A percentile compares a stretch with the other conserved stretches of the same genome.
Evolutionary conservation across 2,888 invertebrate genomes (phyloP).

Genomic region (Clostera curtula): DNA sequence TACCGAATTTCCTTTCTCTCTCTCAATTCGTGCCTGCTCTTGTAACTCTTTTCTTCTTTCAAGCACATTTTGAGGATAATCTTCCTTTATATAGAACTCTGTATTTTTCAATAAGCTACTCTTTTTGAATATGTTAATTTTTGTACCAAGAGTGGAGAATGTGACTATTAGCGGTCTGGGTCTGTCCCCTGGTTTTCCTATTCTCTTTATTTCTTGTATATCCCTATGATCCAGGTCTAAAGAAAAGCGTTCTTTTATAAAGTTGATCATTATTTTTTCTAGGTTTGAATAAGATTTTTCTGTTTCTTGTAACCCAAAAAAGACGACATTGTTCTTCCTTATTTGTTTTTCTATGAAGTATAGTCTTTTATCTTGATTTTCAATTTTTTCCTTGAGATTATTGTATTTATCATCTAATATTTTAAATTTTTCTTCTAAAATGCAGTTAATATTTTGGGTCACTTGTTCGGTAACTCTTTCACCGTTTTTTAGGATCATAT

Average conservation of each 20-base stretch:
- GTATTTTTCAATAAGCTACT: not conserved
- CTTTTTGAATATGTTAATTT: not conserved
- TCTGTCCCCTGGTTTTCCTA: not conserved
- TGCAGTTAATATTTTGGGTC: no score
- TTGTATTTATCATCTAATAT: no score
- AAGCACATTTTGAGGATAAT: not conserved
- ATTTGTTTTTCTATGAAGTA: not conserved
- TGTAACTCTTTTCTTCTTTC: not conserved
- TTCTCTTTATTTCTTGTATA: not conserved
- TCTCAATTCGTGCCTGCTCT: no score
- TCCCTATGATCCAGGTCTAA: not conserved
- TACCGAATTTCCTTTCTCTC: no score
- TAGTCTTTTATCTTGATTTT: not conserved
- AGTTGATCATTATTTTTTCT: not conserved
- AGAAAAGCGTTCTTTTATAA: not conserved
- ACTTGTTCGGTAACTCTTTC: no score
- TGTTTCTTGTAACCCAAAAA: not conserved
- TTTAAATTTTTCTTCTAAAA: no score
- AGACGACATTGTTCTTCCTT: not conserved
- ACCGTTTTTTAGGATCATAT: no score
- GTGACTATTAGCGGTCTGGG: not conserved
- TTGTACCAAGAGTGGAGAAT: not conserved
- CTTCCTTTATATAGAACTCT: not conserved
- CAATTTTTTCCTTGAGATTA: not conserved
- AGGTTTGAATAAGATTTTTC: not conserved